phyloP scores from a whole-genome alignment of 2,888 invertebrate species.

The Bombylius major region DNA sequence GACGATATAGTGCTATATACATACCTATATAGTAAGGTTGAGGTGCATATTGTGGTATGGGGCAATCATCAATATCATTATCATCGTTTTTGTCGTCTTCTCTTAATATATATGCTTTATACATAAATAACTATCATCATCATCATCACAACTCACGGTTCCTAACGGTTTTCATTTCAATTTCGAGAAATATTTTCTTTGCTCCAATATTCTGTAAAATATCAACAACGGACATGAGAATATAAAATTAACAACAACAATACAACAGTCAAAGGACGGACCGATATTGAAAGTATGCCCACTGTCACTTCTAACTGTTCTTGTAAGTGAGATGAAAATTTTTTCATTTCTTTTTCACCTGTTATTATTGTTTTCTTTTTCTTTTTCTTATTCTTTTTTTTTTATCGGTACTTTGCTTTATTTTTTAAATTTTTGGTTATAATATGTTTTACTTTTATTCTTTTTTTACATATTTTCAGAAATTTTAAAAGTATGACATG shows the following conservation, averaged over 20 bases:
- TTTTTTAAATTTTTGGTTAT: background rate
- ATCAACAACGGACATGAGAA: no score
- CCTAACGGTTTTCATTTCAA: background rate
- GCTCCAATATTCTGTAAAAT: background rate
- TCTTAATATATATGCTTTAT: no score
- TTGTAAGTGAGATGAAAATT: background rate
- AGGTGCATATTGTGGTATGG: no score
- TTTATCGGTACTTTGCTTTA: background rate
- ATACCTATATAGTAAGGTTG: no score
- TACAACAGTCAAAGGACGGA: background rate
- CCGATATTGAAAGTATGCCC: background rate
- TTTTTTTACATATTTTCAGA: no score
- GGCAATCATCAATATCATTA: no score
- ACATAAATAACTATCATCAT: no score
- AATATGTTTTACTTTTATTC: no score
- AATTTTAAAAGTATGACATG: no score
- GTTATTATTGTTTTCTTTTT: background rate
- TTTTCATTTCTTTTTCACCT: background rate
- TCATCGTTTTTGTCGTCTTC: no score
- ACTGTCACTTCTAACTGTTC: background rate
- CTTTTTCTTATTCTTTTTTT: background rate
- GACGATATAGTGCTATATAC: no score
- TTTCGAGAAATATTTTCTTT: background rate
- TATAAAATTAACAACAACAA: no score
- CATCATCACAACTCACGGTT: background rate